phyloP scores from a whole-genome alignment of 1,140 invertebrate species.

The Papilio aristodemus region DNA sequence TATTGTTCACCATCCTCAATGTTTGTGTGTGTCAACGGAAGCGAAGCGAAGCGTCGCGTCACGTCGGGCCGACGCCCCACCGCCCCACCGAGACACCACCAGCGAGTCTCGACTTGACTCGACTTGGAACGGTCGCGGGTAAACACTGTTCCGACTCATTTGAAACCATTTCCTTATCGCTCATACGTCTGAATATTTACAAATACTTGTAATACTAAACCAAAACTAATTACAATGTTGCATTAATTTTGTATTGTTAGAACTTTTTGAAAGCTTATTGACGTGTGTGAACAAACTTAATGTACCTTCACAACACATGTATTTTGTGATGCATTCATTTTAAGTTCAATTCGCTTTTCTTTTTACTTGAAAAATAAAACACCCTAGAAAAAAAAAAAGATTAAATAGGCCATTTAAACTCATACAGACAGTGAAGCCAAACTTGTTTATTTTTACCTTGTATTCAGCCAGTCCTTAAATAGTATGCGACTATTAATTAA shows the following conservation, averaged over 20 bases:
- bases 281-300: too few species aligned
- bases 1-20: conserved; percentile 26
- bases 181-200: conserved; percentile 29
- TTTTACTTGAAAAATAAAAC: too few species aligned
- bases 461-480: conserved; percentile 13
- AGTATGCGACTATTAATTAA: conserved; percentile 10
- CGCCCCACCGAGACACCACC: conserved; percentile 52
- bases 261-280: too few species aligned
- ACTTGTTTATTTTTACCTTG: background rate
- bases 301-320: too few species aligned
- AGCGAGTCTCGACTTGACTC: conserved; percentile 41
- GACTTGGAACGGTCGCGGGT: conserved; percentile 42
- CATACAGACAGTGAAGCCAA: background rate
- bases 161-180: conserved; percentile 55
- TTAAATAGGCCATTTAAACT: conserved; percentile 15
- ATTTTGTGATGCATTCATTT: too few species aligned
- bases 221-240: too few species aligned
- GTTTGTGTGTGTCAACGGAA: conserved; percentile 62
- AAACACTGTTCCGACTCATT: conserved; percentile 68
- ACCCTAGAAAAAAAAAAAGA: too few species aligned
- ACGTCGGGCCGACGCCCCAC: conserved; percentile 71
- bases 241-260: too few species aligned
- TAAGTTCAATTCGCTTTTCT: too few species aligned
- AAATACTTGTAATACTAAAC: too few species aligned
- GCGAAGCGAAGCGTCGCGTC: conserved; percentile 61